phyloP scores from a whole-genome alignment of 2,888 invertebrate species.

The Uloborus plumipes region DNA sequence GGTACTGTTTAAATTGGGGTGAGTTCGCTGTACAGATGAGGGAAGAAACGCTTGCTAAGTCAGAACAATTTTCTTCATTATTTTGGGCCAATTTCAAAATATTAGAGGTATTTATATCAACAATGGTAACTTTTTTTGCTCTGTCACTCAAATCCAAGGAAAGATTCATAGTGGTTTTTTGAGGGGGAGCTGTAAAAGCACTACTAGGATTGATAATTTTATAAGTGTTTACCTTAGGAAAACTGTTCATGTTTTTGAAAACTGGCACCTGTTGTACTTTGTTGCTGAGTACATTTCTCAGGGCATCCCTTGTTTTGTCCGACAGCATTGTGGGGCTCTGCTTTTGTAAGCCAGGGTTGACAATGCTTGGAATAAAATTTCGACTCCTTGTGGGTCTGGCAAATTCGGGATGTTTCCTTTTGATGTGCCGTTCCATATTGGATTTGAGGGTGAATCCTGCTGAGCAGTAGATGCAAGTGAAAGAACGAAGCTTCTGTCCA shows the following conservation, averaged over 20 bases:
- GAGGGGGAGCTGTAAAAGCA: slow-evolving; percentile 29
- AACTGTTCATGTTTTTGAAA: slow-evolving; percentile 27
- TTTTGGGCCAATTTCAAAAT: slow-evolving; percentile 34
- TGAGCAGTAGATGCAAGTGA: slow-evolving; percentile 90
- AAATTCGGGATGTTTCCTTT: slow-evolving; percentile 91
- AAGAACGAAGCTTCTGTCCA: slow-evolving; percentile 76
- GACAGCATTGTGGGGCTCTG: slow-evolving; percentile 60
- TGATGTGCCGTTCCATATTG: slow-evolving; percentile 94
- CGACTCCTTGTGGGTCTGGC: slow-evolving; percentile 62
- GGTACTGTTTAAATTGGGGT: slow-evolving; percentile 69
- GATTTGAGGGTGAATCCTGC: slow-evolving; percentile 89
- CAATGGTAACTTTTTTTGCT: slow-evolving; percentile 68
- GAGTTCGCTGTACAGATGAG: slow-evolving; percentile 82
- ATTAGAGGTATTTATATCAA: slow-evolving; percentile 32
- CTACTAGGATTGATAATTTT: slow-evolving; percentile 40
- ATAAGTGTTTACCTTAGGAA: slow-evolving; percentile 41
- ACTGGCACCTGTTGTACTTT: slow-evolving; percentile 63
- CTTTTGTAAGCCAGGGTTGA: slow-evolving; percentile 44
- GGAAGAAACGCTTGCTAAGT: slow-evolving; percentile 84
- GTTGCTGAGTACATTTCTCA: slow-evolving; percentile 63
- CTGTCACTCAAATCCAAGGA: slow-evolving; percentile 48
- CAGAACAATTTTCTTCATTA: slow-evolving; percentile 73
- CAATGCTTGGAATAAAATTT: slow-evolving; percentile 58
- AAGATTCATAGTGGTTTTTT: slow-evolving; percentile 28
- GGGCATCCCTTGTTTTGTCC: slow-evolving; percentile 65